These are phyloP conservation scores for Oreochromis spilurus DNA, from an alignment of 2,113 vertebrate species.

Conservation along the genomic window DNA sequence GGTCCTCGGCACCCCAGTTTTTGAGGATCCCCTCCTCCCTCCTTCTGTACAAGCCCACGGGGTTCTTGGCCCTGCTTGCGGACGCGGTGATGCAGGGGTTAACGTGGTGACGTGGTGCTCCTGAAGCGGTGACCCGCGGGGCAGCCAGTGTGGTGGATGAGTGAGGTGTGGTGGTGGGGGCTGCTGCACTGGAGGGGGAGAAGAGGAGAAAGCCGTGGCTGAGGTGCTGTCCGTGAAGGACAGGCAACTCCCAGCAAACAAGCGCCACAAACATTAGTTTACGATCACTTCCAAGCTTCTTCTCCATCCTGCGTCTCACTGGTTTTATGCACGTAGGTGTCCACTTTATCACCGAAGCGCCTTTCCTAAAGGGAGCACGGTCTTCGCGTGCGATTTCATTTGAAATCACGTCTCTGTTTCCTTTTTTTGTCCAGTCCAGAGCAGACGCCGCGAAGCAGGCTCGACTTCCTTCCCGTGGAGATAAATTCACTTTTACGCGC, in stretches of 20 bases:
- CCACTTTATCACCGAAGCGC: slow-evolving; percentile 43
- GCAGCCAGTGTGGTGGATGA: slow-evolving; percentile 24
- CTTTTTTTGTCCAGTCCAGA: rapidly evolving
- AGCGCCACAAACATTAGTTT: background rate
- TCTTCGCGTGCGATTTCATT: slow-evolving; percentile 25
- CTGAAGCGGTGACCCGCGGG: slow-evolving; percentile 69
- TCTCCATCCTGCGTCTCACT: slow-evolving; percentile 16
- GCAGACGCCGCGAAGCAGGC: background rate
- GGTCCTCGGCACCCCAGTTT: background rate
- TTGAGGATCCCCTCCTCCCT: background rate
- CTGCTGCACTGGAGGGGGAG: slow-evolving; percentile 16
- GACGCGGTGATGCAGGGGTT: slow-evolving; percentile 64
- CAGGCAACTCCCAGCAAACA: background rate
- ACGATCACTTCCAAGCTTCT: slow-evolving; percentile 23
- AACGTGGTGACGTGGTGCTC: slow-evolving; percentile 71
- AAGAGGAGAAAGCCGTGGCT: slow-evolving; percentile 39
- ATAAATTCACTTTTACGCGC: slow-evolving; percentile 46
- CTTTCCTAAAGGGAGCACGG: slow-evolving; percentile 14
- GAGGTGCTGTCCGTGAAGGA: slow-evolving; percentile 38
- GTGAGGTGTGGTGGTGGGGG: slow-evolving; percentile 16
- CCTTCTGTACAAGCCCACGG: background rate
- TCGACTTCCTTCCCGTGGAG: background rate
- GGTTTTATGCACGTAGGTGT: slow-evolving; percentile 42
- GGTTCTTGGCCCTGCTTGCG: background rate
- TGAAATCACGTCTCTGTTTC: slow-evolving; percentile 4